A percentile compares a stretch with the other conserved stretches of the same genome.
phyloP scores from a whole-genome alignment of 2,113 vertebrate species.

The Aix galericulata region DNA sequence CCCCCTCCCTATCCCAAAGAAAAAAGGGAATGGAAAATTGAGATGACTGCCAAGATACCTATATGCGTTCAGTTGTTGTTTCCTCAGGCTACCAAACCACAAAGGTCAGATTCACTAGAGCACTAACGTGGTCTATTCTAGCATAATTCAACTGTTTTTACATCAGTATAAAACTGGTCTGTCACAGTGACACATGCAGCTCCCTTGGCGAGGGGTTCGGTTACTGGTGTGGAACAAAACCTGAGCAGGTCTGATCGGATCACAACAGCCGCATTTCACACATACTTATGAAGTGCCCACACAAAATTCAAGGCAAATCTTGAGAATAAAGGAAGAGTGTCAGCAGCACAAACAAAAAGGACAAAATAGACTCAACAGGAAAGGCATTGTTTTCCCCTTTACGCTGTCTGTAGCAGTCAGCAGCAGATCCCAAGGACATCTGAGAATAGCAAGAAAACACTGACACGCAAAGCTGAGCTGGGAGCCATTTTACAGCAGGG shows the following conservation, averaged over 20 bases:
- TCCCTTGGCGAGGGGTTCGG: neutral
- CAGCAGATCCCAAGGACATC: neutral
- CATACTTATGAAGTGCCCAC: neutral
- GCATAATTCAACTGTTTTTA: neutral
- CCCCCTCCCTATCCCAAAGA: neutral
- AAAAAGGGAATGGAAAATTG: neutral
- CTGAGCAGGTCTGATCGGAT: neutral
- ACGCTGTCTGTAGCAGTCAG: neutral
- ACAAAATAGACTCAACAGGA: neutral
- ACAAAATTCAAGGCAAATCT: neutral
- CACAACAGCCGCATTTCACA: neutral
- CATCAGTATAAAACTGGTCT: neutral
- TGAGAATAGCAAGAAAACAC: neutral
- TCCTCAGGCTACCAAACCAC: slow-evolving; percentile 7
- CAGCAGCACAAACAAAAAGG: neutral
- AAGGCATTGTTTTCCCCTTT: neutral
- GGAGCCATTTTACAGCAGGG: slow-evolving; percentile 2
- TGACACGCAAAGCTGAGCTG: neutral
- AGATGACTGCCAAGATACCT: neutral
- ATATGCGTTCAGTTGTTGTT: neutral
- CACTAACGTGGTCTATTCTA: neutral
- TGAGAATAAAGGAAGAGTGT: neutral
- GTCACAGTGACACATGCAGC: neutral
- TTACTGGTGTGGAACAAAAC: neutral
- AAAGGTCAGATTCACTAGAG: neutral